phyloP scores from a whole-genome alignment of 2,888 invertebrate genomes.

The Timandra comae region DNA sequence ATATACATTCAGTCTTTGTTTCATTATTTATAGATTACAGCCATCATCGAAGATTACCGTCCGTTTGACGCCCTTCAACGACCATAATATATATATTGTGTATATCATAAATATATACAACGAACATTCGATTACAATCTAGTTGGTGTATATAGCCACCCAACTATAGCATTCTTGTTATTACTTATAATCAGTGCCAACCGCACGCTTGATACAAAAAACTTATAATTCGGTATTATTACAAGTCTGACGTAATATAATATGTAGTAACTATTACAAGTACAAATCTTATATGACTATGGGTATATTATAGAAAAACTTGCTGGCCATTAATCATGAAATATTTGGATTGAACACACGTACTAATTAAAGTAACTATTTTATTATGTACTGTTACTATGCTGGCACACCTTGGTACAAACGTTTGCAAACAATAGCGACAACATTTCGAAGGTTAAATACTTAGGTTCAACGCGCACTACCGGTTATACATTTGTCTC shows the following conservation, averaged over 20 bases:
- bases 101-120: conserved; percentile 33
- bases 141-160: conserved; percentile 12
- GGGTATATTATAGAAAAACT: conserved; percentile 30
- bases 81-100: conserved; percentile 39
- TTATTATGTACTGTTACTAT: conserved; percentile 1
- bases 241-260: conserved; percentile 32
- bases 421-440: too few species aligned
- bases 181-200: background rate
- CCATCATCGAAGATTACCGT: conserved; percentile 51
- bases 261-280: conserved; percentile 23
- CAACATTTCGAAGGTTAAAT: too few species aligned
- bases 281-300: conserved; percentile 34
- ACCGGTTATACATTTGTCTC: too few species aligned
- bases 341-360: conserved; percentile 25
- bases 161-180: conserved; percentile 4
- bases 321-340: conserved; percentile 49
- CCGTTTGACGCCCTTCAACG: conserved; percentile 43
- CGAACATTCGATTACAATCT: conserved; percentile 7
- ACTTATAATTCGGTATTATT: conserved; percentile 36
- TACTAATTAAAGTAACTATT: conserved; percentile 1
- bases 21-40: conserved; percentile 64
- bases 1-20: conserved; percentile 74
- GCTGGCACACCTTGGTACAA: background rate
- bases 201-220: conserved; percentile 1
- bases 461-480: too few species aligned